Conservation (phyloP, 2,797 vertebrate genomes). For the Bovichtus diacanthus region DNA sequence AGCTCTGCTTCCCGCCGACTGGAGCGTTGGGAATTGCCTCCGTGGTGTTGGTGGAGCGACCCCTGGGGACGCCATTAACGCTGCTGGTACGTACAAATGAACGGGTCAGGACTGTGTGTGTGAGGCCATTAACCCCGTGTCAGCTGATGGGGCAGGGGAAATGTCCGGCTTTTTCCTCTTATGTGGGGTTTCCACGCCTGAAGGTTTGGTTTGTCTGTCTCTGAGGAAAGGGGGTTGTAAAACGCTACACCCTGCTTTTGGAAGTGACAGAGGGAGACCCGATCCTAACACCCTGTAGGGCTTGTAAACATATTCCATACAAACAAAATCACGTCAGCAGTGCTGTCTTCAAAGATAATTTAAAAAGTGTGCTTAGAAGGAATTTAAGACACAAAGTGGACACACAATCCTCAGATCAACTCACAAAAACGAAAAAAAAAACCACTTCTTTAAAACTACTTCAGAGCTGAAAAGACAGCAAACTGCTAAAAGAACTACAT, state of each 20-base stretch:
- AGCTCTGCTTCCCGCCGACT: constrained; percentile 33
- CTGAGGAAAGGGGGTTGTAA: constrained; percentile 49
- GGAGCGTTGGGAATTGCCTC: constrained; percentile 32
- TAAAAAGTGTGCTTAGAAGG: background rate
- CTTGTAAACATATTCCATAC: background rate
- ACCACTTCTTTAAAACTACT: background rate
- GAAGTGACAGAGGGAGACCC: constrained; percentile 35
- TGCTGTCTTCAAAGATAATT: background rate
- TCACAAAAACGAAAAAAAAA: background rate
- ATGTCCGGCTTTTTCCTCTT: constrained; percentile 61
- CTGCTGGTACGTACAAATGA: constrained; percentile 45
- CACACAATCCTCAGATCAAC: background rate
- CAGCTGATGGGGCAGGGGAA: constrained; percentile 37
- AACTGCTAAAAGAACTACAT: background rate
- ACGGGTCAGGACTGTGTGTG: constrained; percentile 35
- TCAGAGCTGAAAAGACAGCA: background rate
- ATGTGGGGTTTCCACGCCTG: constrained; percentile 69
- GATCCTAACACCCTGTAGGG: background rate
- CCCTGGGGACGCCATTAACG: constrained; percentile 69
- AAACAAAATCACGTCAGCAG: background rate
- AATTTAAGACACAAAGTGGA: too few species aligned
- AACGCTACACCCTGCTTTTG: background rate
- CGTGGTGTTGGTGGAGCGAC: constrained; percentile 36
- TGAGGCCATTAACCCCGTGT: constrained; percentile 62
- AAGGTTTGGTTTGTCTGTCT: constrained; percentile 52